Evolutionary conservation across 1,140 invertebrate genomes (phyloP), one percentile per base, ranked within the genome.

Genomic region (Phenacoccus solenopsis): DNA sequence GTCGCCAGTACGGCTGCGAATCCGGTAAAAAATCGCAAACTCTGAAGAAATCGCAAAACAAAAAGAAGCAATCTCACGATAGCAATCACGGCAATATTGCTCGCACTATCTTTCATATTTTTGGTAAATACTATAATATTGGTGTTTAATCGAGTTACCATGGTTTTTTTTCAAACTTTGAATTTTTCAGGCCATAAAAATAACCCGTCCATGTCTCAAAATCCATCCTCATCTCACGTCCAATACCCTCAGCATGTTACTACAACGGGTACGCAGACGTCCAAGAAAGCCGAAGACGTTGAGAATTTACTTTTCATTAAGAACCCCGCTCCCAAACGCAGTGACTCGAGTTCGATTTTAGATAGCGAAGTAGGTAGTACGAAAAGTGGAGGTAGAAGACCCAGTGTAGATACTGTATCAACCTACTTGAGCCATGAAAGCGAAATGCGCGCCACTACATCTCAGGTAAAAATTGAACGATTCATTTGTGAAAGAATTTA

Each of bases 351-450:
- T 16, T 64, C 59, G 2, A 16, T 64, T 64, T 25, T 64, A 16
- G 59, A 64, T n/a, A 64, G 59, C 25, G 59, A 64, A 4, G 59
- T 64, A 5, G 59, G 59, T 57, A 86, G 85, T 72, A 86, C 86
- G 75, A 85, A 85, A 72, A 86, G 87, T 77, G 86, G 87, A 74
- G 85, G 87, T 68, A 80, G 89, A 10, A 82, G 89, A 56, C 89
- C 88, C 24, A 91, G 88, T 77, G 86, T 91, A 21, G 90, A 93
- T 78, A 93, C 90, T 22, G 89, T 93, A 22, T 92, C 90, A 69
- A 94, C 90, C 0, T 93, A 93, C 81, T 82, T 92, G 69, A 92
- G 90, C 77, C 89, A 91, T 75, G 89, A 91, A 78, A 90, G 88
- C 80, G 85, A 86, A 75, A 70, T 74, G 57, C 73, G 73, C 71